Evolutionary conservation across 1,140 invertebrate species (phyloP), one percentile per base, ranked within the genome.

Genomic region (Lordiphosa collinella): DNA sequence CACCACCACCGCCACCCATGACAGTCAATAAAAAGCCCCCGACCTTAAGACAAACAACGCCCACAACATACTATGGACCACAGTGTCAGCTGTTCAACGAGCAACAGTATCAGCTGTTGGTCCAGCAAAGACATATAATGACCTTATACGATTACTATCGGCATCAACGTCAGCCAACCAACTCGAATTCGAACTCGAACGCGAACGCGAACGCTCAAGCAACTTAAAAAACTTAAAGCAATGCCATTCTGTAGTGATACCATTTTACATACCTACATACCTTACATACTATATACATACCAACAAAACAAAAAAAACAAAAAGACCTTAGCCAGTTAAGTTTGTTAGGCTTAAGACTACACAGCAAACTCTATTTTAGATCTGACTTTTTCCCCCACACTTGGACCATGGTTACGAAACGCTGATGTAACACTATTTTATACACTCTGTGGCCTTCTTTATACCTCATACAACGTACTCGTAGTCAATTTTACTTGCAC

Each of bases 181-280:
- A 54, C 29, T 12, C 18, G 43, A 46, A 57, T 13, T 1, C 38
- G n/a, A 14, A 10, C 12, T 36, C 10, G 11, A 22, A 22, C 7
- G 10, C 22, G 4, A 25, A 29, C 41, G 13, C 13, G 9, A 80
- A 70, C 58, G 49, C 66, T 25, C 32, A 57, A 32, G 14, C 12
- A 46, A 18, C 12, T 9, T 13, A 32, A 44, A 32, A 38, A 63
- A 86, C 70, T 72, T 62, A 86, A 86, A 86, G 82, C 82, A 86
- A 86, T 86, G 82, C 82, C 82, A 86, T 86, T 86, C 59, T 70
- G 68, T 86, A 86, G 82, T 86, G 82, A 86, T 86, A 86, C 53
- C 63, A 54, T 74, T 31, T 38, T 32, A 61, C 8, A 44, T 37
- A 44, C 9, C 46, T 34, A 46, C 14, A 47, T 59, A 69, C 18